phyloP scores from a whole-genome alignment of 1,140 invertebrate species.

The Hypsibius dujardini region DNA sequence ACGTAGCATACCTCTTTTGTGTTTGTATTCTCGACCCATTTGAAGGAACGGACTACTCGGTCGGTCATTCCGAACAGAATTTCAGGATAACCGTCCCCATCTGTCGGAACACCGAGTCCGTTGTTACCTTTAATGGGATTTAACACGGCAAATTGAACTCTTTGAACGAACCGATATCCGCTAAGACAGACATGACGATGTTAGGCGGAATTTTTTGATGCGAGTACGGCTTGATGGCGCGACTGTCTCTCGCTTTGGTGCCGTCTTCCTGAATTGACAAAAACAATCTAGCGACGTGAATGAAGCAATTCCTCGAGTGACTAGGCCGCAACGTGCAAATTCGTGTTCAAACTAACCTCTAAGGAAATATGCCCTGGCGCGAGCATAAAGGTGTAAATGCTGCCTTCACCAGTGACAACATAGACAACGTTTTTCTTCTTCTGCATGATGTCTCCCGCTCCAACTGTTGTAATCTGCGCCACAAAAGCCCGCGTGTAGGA shows the following conservation, averaged over 20 bases:
- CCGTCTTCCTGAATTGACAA: too few species aligned
- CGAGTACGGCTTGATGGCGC: not conserved
- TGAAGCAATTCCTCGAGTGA: not conserved
- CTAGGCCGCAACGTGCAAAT: not conserved
- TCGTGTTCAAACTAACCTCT: too few species aligned
- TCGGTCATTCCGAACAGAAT: slow-evolving; percentile 14
- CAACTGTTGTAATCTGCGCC: not conserved
- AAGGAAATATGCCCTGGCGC: too few species aligned
- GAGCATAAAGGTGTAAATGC: not conserved
- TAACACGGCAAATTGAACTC: too few species aligned
- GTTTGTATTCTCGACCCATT: slow-evolving; percentile 17
- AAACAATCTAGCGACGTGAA: not conserved
- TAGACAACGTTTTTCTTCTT: slow-evolving; percentile 14
- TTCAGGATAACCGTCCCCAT: slow-evolving; percentile 13
- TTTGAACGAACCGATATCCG: slow-evolving; percentile 13
- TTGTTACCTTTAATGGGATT: too few species aligned
- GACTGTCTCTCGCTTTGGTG: too few species aligned
- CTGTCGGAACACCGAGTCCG: not conserved
- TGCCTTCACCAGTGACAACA: slow-evolving; percentile 6
- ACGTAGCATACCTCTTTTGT: too few species aligned
- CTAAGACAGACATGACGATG: slow-evolving; percentile 14
- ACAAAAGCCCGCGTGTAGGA: not conserved
- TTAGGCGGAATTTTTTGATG: slow-evolving; percentile 3
- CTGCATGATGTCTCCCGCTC: slow-evolving; percentile 12
- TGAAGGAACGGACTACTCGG: slow-evolving; percentile 13